These are phyloP conservation scores for Melanotaenia nigrans DNA, from an alignment of 2,797 vertebrate genomes.

Conservation along the genomic window DNA sequence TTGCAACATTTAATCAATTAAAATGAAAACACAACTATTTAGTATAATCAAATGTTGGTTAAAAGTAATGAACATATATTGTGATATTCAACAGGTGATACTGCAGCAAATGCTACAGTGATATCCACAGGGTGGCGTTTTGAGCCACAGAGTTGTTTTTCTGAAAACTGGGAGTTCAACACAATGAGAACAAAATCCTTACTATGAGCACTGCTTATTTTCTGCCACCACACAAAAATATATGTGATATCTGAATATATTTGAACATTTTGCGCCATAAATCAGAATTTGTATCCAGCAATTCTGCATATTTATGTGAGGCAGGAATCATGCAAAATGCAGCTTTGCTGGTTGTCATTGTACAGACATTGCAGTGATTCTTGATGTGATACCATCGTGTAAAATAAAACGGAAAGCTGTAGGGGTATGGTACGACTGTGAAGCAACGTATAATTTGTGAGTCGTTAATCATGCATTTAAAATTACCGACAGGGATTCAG, in stretches of 20 bases:
- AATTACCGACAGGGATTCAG: background rate
- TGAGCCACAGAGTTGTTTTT: conserved; percentile 57
- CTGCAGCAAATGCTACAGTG: background rate
- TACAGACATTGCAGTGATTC: background rate
- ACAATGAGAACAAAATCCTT: conserved; percentile 46
- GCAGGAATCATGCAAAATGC: conserved; percentile 19
- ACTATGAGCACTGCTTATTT: conserved; percentile 18
- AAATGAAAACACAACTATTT: background rate
- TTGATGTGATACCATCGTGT: conserved; percentile 1
- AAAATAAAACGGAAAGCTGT: background rate
- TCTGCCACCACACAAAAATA: conserved; percentile 24
- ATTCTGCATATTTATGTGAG: background rate
- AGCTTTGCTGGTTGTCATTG: conserved; percentile 25
- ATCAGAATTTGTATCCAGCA: background rate
- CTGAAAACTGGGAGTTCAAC: conserved; percentile 35
- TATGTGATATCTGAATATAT: background rate
- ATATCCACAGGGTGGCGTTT: conserved; percentile 63
- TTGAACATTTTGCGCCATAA: background rate
- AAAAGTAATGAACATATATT: background rate
- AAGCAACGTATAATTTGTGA: background rate
- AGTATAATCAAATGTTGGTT: background rate
- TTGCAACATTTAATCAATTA: background rate
- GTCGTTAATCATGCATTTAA: background rate
- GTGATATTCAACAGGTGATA: conserved; percentile 71
- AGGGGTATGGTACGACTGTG: background rate